Evolutionary conservation across 2,113 vertebrate species (phyloP).

Genomic region (Talpa occidentalis): DNA sequence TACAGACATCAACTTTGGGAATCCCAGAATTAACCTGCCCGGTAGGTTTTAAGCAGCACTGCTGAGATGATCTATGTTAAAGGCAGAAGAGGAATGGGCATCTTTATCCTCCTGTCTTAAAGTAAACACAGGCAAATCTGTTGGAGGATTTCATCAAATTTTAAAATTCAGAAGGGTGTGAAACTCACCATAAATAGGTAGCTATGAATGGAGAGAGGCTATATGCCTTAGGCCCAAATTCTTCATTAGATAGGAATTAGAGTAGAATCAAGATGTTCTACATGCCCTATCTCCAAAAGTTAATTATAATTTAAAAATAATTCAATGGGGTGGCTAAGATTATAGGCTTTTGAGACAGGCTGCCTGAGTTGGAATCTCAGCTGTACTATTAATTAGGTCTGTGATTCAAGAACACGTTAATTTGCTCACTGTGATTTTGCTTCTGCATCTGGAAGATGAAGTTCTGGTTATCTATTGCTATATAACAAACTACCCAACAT

Average conservation of each 20-base stretch:
- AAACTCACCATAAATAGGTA: conserved; percentile 49
- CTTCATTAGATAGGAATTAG: conserved; percentile 72
- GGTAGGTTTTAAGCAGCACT: conserved; percentile 38
- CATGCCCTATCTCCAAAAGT: conserved; percentile 31
- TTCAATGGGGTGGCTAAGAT: conserved; percentile 48
- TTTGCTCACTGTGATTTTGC: background rate
- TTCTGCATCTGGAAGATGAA: background rate
- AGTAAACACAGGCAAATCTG: conserved; percentile 46
- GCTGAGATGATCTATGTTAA: conserved; percentile 53
- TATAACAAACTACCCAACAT: background rate
- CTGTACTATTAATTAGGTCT: conserved; percentile 16
- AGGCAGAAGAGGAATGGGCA: conserved; percentile 40
- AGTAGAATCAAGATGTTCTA: conserved; percentile 60
- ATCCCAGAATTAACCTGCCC: conserved; percentile 14
- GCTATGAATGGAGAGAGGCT: background rate
- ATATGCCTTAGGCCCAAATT: conserved; percentile 34
- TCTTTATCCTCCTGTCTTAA: conserved; percentile 42
- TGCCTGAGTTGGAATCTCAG: conserved; percentile 24
- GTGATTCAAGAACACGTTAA: background rate
- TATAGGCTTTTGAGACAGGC: conserved; percentile 46
- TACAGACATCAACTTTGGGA: conserved; percentile 49
- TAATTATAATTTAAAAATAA: conserved; percentile 71
- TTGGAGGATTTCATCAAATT: conserved; percentile 45
- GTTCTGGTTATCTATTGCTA: background rate
- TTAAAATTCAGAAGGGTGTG: conserved; percentile 64